These are phyloP conservation scores for Bemisia tabaci DNA, from an alignment of 1,140 invertebrate genomes.

Conservation along the genomic window DNA sequence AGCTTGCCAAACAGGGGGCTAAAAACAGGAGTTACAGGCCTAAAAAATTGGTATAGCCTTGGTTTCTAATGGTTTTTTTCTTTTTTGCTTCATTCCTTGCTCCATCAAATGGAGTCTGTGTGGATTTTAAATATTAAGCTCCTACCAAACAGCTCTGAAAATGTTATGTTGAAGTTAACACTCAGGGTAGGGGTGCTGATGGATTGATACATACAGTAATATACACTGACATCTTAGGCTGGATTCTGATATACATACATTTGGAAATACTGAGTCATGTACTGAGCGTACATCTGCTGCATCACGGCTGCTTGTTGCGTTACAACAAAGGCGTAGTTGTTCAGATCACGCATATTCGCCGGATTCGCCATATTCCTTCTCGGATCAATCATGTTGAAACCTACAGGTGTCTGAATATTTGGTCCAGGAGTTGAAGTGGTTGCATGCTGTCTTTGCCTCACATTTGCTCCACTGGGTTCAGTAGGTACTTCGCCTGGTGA, in stretches of 20 bases:
- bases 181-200: no score
- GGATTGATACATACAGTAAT: no score
- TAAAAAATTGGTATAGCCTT: no score
- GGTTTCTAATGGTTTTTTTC: no score
- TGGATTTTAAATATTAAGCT: no score
- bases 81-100: no score
- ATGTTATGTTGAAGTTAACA: no score
- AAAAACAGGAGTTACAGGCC: no score
- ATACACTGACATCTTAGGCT: no score
- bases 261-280: slow-evolving; percentile 71
- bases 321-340: background rate
- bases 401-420: background rate
- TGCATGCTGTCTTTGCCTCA: background rate
- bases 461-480: background rate
- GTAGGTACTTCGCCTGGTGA: background rate
- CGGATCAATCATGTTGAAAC: background rate
- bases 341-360: background rate
- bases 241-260: slow-evolving; percentile 43
- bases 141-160: no score
- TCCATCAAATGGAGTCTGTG: no score
- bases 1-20: no score
- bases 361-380: background rate
- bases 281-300: slow-evolving; percentile 73
- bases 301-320: slow-evolving; percentile 32
- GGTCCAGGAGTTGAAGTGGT: background rate